Conservation (phyloP, 2,888 invertebrate genomes). For the Odiellus spinosus region DNA sequence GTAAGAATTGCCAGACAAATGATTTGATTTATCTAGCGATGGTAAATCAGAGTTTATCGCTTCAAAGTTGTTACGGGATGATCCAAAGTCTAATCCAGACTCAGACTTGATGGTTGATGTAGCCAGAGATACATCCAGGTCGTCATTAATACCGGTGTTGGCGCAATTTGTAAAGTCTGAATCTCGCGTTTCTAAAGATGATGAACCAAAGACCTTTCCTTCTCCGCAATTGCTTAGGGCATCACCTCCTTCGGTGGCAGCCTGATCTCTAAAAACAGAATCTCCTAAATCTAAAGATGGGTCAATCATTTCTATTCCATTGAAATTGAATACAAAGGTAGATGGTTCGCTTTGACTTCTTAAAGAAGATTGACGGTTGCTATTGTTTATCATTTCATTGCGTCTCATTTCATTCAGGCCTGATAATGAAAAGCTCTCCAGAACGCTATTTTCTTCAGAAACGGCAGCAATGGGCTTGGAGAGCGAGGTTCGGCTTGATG, state of each 20-base stretch:
- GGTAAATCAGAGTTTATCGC: not conserved
- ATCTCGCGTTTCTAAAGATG: not conserved
- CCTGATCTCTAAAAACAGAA: not conserved
- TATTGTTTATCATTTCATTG: not conserved
- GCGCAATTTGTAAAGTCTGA: not conserved
- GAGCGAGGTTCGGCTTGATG: not conserved
- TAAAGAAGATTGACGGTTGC: too few relatives aligned
- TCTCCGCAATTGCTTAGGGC: not conserved
- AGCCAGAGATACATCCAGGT: too few relatives aligned
- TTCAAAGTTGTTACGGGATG: too few relatives aligned
- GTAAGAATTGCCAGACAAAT: not conserved
- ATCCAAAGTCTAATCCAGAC: not conserved
- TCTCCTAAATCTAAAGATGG: not conserved
- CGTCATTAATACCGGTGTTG: not conserved
- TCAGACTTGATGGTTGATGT: not conserved
- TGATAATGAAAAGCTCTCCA: not conserved
- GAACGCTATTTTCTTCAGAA: not conserved
- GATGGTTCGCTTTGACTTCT: not conserved
- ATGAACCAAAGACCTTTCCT: too few relatives aligned
- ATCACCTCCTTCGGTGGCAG: not conserved
- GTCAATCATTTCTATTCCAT: not conserved
- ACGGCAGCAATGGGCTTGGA: not conserved
- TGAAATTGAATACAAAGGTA: not conserved
- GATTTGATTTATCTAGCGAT: not conserved
- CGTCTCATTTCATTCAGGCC: not conserved